Conservation (phyloP, 2,797 vertebrate genomes). For the Mastacembelus armatus region DNA sequence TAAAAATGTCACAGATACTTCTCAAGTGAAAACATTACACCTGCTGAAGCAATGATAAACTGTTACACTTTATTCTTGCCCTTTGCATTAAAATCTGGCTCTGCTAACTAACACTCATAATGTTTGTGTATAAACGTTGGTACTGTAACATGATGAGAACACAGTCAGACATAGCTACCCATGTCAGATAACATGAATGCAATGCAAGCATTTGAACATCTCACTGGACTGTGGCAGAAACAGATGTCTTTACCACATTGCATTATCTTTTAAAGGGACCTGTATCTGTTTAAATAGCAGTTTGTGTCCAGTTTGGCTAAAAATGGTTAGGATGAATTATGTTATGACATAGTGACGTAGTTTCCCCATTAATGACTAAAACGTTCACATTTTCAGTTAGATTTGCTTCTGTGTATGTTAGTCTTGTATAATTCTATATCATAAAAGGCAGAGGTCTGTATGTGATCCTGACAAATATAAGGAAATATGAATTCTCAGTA, state of each 20-base stretch:
- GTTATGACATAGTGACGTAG: too few species aligned
- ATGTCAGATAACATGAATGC: too few species aligned
- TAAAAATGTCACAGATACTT: slow-evolving; percentile 90
- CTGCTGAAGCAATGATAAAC: slow-evolving; percentile 76
- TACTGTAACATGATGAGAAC: slow-evolving; percentile 5
- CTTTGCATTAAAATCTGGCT: slow-evolving; percentile 23
- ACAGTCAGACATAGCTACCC: too few species aligned
- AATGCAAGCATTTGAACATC: too few species aligned
- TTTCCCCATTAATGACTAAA: neutral
- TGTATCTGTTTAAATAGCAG: neutral
- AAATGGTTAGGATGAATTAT: neutral
- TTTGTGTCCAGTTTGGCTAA: neutral
- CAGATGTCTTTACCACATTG: too few species aligned
- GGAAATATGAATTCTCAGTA: neutral
- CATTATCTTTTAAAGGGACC: too few species aligned
- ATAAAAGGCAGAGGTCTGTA: neutral
- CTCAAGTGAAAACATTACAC: slow-evolving; percentile 81
- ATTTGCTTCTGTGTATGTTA: neutral
- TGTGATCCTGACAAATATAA: neutral
- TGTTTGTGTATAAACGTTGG: slow-evolving; percentile 26
- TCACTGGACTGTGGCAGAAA: too few species aligned
- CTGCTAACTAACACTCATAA: slow-evolving; percentile 19
- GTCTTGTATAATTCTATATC: too few species aligned
- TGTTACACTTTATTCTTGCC: slow-evolving; percentile 22
- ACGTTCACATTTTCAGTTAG: neutral